Percentiles rank a stretch among this genome's conserved stretches.
These are phyloP conservation scores for Dendroctonus valens DNA, from an alignment of 1,140 invertebrate species.

Conservation along the genomic window DNA sequence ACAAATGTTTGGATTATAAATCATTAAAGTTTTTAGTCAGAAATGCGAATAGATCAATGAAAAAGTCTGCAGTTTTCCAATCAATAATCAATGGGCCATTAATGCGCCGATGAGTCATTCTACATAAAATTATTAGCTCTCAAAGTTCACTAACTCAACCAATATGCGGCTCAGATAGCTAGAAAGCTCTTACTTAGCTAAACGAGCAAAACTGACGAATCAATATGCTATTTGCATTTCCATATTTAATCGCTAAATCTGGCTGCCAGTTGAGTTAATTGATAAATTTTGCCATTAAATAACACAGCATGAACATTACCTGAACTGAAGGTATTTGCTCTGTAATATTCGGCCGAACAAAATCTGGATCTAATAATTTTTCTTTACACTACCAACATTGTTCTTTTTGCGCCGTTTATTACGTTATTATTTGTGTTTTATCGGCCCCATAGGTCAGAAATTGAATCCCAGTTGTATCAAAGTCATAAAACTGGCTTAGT, in stretches of 20 bases:
- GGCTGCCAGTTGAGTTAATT: slow-evolving; percentile 1
- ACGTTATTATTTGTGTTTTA: not conserved
- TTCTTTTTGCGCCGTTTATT: not conserved
- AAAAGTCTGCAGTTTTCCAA: too few species aligned
- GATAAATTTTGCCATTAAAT: slow-evolving; percentile 1
- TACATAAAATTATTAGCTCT: too few species aligned
- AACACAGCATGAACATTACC: not conserved
- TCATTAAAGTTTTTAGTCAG: too few species aligned
- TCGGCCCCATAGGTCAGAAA: not conserved
- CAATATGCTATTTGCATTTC: slow-evolving; percentile 10
- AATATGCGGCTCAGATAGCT: too few species aligned
- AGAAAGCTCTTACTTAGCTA: too few species aligned
- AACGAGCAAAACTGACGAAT: not conserved
- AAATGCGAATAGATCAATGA: too few species aligned
- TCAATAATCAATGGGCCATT: too few species aligned
- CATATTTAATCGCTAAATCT: slow-evolving; percentile 9
- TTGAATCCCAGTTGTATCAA: not conserved
- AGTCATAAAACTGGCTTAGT: slow-evolving; percentile 3
- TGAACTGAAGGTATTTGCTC: not conserved
- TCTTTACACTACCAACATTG: not conserved
- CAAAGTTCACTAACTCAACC: too few species aligned
- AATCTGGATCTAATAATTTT: not conserved
- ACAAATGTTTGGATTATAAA: too few species aligned
- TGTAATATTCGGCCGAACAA: not conserved
- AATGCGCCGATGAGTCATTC: too few species aligned